Evolutionary conservation across 2,113 vertebrate species (phyloP).

Genomic region (Phycodurus eques): DNA sequence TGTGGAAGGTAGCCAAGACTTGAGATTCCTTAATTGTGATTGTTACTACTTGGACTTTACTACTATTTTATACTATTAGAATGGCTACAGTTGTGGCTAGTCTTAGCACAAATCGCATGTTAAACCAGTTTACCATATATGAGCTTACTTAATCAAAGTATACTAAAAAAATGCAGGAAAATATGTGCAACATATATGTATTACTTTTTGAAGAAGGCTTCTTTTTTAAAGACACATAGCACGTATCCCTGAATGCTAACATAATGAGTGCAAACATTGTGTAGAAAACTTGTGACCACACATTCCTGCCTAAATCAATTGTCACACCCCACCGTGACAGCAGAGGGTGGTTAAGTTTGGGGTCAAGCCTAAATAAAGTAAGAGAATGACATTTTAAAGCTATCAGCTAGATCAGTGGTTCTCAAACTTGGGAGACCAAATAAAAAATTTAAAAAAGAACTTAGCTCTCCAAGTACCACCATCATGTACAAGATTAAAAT

Average conservation of each 20-base stretch:
- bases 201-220: background rate
- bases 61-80: too few relatives aligned
- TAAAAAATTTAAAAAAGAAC: background rate
- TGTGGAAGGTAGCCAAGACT: too few relatives aligned
- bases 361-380: conserved; percentile 18
- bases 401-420: background rate
- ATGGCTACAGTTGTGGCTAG: background rate
- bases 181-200: background rate
- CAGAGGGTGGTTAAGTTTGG: conserved; percentile 9
- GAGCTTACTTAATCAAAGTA: background rate
- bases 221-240: background rate
- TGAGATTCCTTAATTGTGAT: too few relatives aligned
- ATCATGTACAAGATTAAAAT: too few relatives aligned
- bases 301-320: conserved; percentile 29
- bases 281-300: conserved; percentile 32
- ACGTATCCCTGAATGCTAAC: background rate
- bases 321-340: background rate
- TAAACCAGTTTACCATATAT: background rate
- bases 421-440: background rate
- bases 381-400: background rate
- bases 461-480: too few relatives aligned
- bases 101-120: background rate
- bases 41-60: too few relatives aligned
- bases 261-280: conserved; percentile 17
- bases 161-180: background rate